Evolutionary conservation across 2,113 vertebrate genomes (phyloP).

Genomic region (Mellivora capensis): DNA sequence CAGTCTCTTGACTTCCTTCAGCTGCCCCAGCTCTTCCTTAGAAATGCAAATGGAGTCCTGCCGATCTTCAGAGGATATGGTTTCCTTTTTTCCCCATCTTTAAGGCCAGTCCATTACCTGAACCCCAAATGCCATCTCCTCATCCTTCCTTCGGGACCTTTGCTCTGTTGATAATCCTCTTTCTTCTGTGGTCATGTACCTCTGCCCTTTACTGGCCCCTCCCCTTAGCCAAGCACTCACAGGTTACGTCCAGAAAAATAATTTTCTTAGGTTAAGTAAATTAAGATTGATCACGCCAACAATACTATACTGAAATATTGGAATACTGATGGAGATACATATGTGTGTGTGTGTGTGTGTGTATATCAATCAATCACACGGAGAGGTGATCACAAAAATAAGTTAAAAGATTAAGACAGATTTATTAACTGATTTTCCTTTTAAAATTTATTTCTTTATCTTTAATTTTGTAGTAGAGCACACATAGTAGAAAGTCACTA

Average conservation of each 20-base stretch:
- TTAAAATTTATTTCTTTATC: not conserved
- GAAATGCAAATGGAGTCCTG: not conserved
- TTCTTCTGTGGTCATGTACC: not conserved
- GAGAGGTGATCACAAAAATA: not conserved
- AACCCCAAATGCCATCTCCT: not conserved
- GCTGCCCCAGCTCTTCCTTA: not conserved
- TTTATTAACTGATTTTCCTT: not conserved
- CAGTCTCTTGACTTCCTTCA: not conserved
- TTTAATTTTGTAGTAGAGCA: not conserved
- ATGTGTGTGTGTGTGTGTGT: too few species aligned
- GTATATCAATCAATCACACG: not conserved
- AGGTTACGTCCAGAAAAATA: not conserved
- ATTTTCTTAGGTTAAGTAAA: not conserved
- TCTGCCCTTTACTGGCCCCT: not conserved
- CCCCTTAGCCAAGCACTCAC: not conserved
- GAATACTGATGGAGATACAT: not conserved
- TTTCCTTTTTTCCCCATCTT: not conserved
- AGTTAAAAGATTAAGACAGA: not conserved
- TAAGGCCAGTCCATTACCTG: not conserved
- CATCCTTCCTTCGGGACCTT: not conserved
- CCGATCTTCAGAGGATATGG: not conserved
- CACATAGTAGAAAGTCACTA: not conserved
- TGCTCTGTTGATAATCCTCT: not conserved
- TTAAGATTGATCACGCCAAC: not conserved
- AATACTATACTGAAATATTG: not conserved